Conservation (phyloP, 2,113 vertebrate species). For the Corythaeola cristata region DNA sequence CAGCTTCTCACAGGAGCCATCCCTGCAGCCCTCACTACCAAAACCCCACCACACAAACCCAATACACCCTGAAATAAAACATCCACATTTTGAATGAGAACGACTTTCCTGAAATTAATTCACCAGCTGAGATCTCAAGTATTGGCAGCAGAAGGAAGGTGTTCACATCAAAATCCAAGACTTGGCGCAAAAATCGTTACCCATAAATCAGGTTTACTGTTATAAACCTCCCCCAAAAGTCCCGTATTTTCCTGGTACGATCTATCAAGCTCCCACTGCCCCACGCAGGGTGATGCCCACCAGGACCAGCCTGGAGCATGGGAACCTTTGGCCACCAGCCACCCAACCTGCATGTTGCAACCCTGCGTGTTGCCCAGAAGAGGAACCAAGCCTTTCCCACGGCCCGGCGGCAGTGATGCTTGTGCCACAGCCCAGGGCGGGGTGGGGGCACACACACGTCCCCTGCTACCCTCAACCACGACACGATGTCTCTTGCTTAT, state of each 20-base stretch:
- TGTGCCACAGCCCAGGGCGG: fast-evolving
- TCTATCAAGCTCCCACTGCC: background rate
- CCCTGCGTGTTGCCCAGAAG: background rate
- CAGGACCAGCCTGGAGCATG: background rate
- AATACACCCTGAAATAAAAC: background rate
- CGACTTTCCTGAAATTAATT: background rate
- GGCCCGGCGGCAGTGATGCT: background rate
- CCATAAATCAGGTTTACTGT: background rate
- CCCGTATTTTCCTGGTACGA: background rate
- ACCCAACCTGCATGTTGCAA: background rate
- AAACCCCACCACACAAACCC: too few relatives aligned
- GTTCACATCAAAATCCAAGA: background rate
- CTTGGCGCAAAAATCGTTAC: background rate
- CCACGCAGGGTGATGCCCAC: fast-evolving
- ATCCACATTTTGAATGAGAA: background rate
- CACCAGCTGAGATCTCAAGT: background rate
- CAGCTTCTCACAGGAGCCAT: too few relatives aligned
- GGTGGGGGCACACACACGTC: background rate
- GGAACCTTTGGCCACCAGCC: background rate
- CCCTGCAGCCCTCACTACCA: too few relatives aligned
- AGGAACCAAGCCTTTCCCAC: fast-evolving
- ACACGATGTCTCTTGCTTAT: fast-evolving
- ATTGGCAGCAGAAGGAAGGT: background rate
- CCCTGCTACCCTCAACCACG: fast-evolving
- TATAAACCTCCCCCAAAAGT: background rate